Conservation (phyloP, 1,140 invertebrate genomes). For the Drosophila littoralis region DNA sequence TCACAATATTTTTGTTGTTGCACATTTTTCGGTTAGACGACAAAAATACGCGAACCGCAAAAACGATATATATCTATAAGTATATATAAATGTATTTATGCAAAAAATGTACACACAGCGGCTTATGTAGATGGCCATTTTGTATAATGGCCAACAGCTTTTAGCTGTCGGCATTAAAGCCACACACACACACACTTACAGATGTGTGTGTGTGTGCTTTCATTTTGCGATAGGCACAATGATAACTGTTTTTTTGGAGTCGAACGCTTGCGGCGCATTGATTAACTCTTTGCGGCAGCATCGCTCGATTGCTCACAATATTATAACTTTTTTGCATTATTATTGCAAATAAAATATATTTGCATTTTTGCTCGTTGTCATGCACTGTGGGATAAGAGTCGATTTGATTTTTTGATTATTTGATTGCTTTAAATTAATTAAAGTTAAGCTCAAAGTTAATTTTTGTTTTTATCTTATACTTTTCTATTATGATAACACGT, state of each 20-base stretch:
- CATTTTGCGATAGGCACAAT: constrained; percentile 34
- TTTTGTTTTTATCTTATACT: too few relatives aligned
- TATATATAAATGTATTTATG: neutral
- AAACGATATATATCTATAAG: constrained; percentile 16
- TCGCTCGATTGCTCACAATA: constrained; percentile 23
- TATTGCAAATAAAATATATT: constrained; percentile 46
- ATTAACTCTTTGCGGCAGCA: constrained; percentile 64
- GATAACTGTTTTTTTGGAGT: constrained; percentile 28
- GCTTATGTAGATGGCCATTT: constrained; percentile 27
- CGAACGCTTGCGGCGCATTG: constrained; percentile 59
- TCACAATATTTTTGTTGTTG: constrained; percentile 28
- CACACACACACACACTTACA: constrained; percentile 9
- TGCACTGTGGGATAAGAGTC: constrained; percentile 6
- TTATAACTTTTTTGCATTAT: constrained; percentile 61
- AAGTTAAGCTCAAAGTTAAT: too few relatives aligned
- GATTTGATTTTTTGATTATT: too few relatives aligned
- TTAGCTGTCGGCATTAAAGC: constrained; percentile 38
- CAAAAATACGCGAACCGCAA: constrained; percentile 45
- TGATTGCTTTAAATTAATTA: neutral
- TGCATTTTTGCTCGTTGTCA: constrained; percentile 43
- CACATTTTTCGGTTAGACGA: constrained; percentile 39
- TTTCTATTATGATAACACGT: too few relatives aligned
- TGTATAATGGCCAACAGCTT: constrained; percentile 34
- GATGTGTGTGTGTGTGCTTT: neutral
- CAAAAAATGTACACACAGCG: constrained; percentile 18